These are phyloP conservation scores for Amphibalanus amphitrite DNA, from an alignment of 1,140 invertebrate genomes.

Conservation along the genomic window DNA sequence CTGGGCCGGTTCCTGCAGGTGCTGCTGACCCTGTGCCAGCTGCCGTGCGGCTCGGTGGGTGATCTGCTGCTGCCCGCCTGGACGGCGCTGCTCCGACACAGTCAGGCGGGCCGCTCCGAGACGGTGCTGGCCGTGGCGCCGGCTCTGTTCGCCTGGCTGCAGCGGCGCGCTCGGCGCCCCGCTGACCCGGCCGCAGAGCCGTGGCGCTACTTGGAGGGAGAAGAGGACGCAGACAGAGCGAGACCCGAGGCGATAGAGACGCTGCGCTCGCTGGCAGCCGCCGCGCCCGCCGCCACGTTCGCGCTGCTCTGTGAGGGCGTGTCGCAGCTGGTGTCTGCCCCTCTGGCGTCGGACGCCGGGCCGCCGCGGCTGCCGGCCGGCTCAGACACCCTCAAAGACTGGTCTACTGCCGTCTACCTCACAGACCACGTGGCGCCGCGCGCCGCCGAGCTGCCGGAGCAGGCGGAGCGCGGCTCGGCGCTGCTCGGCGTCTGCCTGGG, in stretches of 20 bases:
- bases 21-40: neutral
- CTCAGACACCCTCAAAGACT: neutral
- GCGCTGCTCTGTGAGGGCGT: neutral
- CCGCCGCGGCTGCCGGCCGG: neutral
- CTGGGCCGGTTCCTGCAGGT: neutral
- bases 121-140: neutral
- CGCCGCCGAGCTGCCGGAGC: neutral
- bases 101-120: neutral
- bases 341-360: neutral
- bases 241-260: neutral
- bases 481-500: neutral
- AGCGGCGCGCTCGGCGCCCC: neutral
- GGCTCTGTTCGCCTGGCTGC: neutral
- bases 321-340: neutral
- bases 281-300: neutral
- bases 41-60: neutral
- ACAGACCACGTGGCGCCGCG: neutral
- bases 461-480: neutral
- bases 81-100: neutral
- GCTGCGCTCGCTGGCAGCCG: neutral
- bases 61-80: neutral
- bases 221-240: neutral
- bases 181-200: neutral
- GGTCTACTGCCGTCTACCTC: neutral
- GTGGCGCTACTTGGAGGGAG: neutral